A percentile compares a stretch with the other conserved stretches of the same genome.
phyloP scores from a whole-genome alignment of 1,140 invertebrate genomes.

The Danaus plexippus region DNA sequence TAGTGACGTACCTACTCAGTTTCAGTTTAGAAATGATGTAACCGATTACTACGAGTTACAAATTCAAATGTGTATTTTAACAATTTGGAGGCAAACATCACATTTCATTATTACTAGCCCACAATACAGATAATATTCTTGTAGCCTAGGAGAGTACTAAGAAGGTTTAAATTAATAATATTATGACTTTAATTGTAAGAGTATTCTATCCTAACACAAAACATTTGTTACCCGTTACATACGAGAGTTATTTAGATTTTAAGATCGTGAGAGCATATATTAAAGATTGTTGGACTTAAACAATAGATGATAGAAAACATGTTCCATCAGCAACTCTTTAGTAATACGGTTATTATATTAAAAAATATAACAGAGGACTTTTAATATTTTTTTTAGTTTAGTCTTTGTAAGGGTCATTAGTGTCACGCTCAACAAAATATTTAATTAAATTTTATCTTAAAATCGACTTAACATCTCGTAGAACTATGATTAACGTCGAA shows the following conservation, averaged over 20 bases:
- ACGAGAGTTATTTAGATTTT: constrained; percentile 30
- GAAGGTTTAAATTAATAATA: background rate
- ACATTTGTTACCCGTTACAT: constrained; percentile 9
- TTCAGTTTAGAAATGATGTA: constrained; percentile 34
- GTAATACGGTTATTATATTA: too few species aligned
- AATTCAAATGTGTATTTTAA: constrained; percentile 1
- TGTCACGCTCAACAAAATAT: too few species aligned
- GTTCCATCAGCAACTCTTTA: too few species aligned
- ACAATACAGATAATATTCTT: too few species aligned
- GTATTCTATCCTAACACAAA: constrained; percentile 14
- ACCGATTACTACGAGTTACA: constrained; percentile 22
- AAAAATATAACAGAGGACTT: too few species aligned
- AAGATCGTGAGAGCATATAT: constrained; percentile 39
- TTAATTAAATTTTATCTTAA: too few species aligned
- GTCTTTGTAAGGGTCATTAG: too few species aligned
- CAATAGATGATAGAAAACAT: constrained; percentile 4
- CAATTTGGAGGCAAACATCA: constrained; percentile 7
- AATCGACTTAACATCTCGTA: too few species aligned
- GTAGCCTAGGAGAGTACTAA: too few species aligned
- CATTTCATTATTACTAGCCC: constrained; percentile 1
- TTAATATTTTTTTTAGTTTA: too few species aligned
- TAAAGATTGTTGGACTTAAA: constrained; percentile 3
- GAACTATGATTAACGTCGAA: too few species aligned
- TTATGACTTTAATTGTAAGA: constrained; percentile 22
- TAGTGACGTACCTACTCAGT: constrained; percentile 21